Conservation (phyloP, 2,888 invertebrate species). For the Dione vanillae region DNA sequence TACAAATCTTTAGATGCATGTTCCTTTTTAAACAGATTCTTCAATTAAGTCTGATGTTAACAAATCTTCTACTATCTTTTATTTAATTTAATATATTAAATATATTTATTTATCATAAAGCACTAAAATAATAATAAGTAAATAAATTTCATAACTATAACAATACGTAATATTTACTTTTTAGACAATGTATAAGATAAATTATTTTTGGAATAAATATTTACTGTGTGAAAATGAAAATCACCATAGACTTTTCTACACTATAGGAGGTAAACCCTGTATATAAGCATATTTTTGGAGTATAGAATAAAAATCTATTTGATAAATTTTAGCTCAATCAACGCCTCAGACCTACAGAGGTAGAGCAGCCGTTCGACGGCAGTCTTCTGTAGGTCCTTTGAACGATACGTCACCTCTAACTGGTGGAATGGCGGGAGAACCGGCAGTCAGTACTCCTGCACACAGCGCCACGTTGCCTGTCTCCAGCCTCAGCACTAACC, state of each 20-base stretch:
- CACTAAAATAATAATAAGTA: background rate
- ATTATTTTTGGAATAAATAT: background rate
- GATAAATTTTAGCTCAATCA: slow-evolving; percentile 84
- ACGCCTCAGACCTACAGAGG: slow-evolving; percentile 85
- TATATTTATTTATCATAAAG: slow-evolving; percentile 24
- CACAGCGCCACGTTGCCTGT: slow-evolving; percentile 82
- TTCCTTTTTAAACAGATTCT: slow-evolving; percentile 36
- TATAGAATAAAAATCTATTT: slow-evolving; percentile 7
- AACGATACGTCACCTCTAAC: slow-evolving; percentile 82
- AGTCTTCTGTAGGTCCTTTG: slow-evolving; percentile 85
- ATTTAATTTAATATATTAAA: slow-evolving; percentile 7
- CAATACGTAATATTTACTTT: background rate
- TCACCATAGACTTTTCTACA: background rate
- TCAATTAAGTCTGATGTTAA: slow-evolving; percentile 22
- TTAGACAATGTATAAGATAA: background rate
- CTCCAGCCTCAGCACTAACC: slow-evolving; percentile 80
- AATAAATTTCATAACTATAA: background rate
- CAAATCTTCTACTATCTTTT: background rate
- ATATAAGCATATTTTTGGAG: background rate
- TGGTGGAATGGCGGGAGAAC: slow-evolving; percentile 69
- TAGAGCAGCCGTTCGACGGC: slow-evolving; percentile 84
- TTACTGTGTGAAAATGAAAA: background rate
- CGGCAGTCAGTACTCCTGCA: slow-evolving; percentile 76
- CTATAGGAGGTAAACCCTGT: background rate
- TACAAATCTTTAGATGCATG: slow-evolving; percentile 61